Evolutionary conservation across 2,888 invertebrate species (phyloP).

Genomic region (Germaria angustata): DNA sequence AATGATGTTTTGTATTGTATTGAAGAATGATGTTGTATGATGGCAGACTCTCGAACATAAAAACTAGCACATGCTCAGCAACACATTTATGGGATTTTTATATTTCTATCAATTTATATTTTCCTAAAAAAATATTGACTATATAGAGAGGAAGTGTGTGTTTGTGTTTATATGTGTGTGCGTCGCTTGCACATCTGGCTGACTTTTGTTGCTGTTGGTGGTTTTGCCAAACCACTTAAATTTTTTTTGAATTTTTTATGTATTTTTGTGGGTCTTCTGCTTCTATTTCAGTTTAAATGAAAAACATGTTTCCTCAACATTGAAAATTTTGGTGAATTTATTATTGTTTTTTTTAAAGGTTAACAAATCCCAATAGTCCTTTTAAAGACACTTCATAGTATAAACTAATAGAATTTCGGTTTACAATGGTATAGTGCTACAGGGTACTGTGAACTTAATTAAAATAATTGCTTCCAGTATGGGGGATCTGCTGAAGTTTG

Average conservation of each 20-base stretch:
- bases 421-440: too few relatives aligned
- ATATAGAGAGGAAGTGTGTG: neutral
- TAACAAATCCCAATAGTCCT: neutral
- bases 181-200: neutral
- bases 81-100: slow-evolving; percentile 19
- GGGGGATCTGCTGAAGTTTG: too few relatives aligned
- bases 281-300: slow-evolving; percentile 34
- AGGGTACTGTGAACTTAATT: too few relatives aligned
- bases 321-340: slow-evolving; percentile 14
- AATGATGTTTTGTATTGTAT: neutral
- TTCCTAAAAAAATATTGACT: slow-evolving; percentile 2
- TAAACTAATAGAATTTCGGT: too few relatives aligned
- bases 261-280: neutral
- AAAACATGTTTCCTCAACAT: slow-evolving; percentile 45
- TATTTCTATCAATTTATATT: neutral
- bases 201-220: slow-evolving; percentile 32
- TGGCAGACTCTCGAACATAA: neutral
- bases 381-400: too few relatives aligned
- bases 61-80: slow-evolving; percentile 1
- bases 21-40: slow-evolving; percentile 27
- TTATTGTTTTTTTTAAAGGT: neutral
- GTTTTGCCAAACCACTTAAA: slow-evolving; percentile 9
- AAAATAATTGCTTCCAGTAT: too few relatives aligned
- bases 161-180: neutral
- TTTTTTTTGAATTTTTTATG: neutral